Conservation (phyloP, 2,113 vertebrate genomes). For the Coryphaenoides rupestris region DNA sequence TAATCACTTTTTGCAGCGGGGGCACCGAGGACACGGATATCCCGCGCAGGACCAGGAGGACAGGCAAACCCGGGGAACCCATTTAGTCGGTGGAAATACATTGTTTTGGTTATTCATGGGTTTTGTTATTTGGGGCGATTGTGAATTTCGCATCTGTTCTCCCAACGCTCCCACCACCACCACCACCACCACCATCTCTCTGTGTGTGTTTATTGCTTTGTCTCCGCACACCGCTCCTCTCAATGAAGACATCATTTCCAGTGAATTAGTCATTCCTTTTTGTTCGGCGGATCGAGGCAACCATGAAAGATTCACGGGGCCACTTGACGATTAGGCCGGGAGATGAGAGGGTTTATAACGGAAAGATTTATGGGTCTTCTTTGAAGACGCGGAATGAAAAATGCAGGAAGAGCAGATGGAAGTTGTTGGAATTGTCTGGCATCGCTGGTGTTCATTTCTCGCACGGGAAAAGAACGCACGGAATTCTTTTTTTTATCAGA, state of each 20-base stretch:
- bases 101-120: no score
- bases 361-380: constrained; percentile 43
- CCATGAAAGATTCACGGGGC: constrained; percentile 64
- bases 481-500: no score
- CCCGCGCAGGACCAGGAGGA: no score
- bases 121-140: no score
- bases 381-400: constrained; percentile 47
- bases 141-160: no score
- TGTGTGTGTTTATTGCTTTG: neutral
- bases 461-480: no score
- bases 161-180: neutral
- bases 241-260: constrained; percentile 26
- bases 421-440: constrained; percentile 30
- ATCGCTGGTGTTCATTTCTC: constrained; percentile 8
- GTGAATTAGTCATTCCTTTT: constrained; percentile 45
- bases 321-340: constrained; percentile 57
- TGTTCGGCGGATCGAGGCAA: constrained; percentile 53
- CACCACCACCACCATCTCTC: no score
- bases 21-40: no score
- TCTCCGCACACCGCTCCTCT: constrained; percentile 12
- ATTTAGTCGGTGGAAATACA: no score
- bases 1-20: no score
- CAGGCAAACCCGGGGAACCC: no score
- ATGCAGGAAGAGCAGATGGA: constrained; percentile 16
- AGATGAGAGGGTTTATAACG: constrained; percentile 47